Percentiles rank a stretch among this genome's conserved stretches.
Evolutionary conservation across 2,888 invertebrate genomes (phyloP).

Genomic region (Melanargia galathea): DNA sequence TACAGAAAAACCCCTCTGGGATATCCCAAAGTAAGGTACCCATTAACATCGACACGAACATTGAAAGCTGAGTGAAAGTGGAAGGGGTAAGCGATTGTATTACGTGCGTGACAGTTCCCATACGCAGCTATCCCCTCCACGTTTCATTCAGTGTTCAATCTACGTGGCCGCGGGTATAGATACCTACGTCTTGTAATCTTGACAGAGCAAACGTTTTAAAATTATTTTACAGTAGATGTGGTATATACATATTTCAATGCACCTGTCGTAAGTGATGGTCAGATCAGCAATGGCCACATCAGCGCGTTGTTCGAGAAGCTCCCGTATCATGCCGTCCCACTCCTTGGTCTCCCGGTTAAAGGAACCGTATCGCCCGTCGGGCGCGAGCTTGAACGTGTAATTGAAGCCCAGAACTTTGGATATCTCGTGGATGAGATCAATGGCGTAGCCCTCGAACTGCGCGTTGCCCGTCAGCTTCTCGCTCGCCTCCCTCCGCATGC

Average conservation of each 20-base stretch:
- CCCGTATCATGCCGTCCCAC: constrained; percentile 96
- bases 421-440: constrained; percentile 96
- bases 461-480: constrained; percentile 93
- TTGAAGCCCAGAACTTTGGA: constrained; percentile 93
- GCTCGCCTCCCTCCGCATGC: constrained; percentile 95
- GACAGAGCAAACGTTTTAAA: neutral
- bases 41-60: no score
- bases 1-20: no score
- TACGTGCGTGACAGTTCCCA: no score
- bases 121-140: no score
- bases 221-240: no score
- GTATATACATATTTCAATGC: constrained; percentile 58
- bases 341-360: constrained; percentile 91
- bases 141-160: no score
- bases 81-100: no score
- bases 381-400: constrained; percentile 92
- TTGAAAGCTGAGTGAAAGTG: no score
- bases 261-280: constrained; percentile 98
- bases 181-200: no score
- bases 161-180: no score
- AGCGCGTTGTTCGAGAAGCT: constrained; percentile 93
- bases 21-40: no score
- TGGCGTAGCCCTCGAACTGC: constrained; percentile 96
- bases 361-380: constrained; percentile 93
- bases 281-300: constrained; percentile 98